Evolutionary conservation across 2,113 vertebrate species (phyloP), one percentile per base, ranked within the genome.

Genomic region (Mugil cephalus): DNA sequence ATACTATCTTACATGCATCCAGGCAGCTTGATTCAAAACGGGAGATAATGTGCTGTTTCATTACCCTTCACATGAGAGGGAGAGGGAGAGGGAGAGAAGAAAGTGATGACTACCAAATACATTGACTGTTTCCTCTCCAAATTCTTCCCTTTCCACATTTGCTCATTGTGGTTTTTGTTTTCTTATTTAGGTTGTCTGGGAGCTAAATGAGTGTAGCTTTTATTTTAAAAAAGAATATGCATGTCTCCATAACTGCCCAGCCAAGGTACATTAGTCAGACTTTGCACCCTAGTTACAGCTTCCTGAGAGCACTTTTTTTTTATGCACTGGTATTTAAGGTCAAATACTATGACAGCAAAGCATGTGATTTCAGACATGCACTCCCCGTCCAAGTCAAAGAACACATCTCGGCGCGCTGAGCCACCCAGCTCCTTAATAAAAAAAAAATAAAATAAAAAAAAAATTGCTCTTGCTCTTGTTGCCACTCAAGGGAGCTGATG

Each of bases 181-280:
- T 84, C 79, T 78, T 87, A 84, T 87, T 86, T 83, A 79, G 76
- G 58, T 75, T 69, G 75, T 73, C 79, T 76, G 79, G 64, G 80
- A 80, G 61, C 69, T 74, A 77, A 81, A 83, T 54, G 67, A 84
- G 65, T 70, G 72, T 74, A 78, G 80, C 76, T 83, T 80, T 83
- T 74, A 67, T 83, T 86, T 82, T 73, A 83, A 79, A 80, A 67
- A 61, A 72, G 77, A 58, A 36, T 54, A 48, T 76, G 69, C 45
- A 60, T 64, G 69, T 83, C 69, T 81, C 71, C 39, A 74, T 50
- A 77, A 79, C 69, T 63, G 54, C 61, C 35, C 61, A 83, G 76
- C 69, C 82, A 81, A 82, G 70, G 74, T 78, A 48, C 66, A 79
- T 79, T 77, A 86, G 71, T 77, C 79, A 87, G 82, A 85, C 77